phyloP scores from a whole-genome alignment of 2,797 vertebrate genomes.

The Crocidura indochinensis region DNA sequence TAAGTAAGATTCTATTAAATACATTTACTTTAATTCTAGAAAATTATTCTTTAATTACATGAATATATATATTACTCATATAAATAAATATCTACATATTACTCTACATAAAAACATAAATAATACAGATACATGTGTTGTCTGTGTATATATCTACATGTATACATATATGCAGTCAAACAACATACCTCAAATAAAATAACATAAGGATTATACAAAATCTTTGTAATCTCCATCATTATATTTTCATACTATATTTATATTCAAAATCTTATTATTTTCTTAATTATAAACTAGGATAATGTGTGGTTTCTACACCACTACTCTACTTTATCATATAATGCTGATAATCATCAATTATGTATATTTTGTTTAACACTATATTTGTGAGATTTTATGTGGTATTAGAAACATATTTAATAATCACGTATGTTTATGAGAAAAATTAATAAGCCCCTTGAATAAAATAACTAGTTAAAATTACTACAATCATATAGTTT shows the following conservation, averaged over 20 bases:
- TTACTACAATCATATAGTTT: neutral
- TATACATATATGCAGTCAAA: neutral
- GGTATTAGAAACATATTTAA: neutral
- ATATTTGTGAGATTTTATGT: neutral
- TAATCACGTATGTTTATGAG: neutral
- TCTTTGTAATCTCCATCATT: neutral
- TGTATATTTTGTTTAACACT: neutral
- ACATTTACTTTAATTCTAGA: neutral
- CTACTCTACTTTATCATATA: neutral
- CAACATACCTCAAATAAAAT: neutral
- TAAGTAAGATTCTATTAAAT: neutral
- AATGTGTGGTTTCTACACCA: neutral
- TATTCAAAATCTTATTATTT: slow-evolving; percentile 2
- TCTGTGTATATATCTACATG: no score
- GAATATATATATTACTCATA: no score
- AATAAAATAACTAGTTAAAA: neutral
- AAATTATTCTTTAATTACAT: neutral
- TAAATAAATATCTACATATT: neutral
- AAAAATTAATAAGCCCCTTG: neutral
- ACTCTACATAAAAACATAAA: no score
- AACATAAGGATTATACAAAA: neutral
- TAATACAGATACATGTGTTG: no score
- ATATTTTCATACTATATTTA: neutral
- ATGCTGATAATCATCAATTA: slow-evolving; percentile 8
- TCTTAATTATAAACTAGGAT: neutral